A percentile compares a stretch with the other conserved stretches of the same genome.
Evolutionary conservation across 2,797 vertebrate genomes (phyloP).

Genomic region (Spizella passerina): DNA sequence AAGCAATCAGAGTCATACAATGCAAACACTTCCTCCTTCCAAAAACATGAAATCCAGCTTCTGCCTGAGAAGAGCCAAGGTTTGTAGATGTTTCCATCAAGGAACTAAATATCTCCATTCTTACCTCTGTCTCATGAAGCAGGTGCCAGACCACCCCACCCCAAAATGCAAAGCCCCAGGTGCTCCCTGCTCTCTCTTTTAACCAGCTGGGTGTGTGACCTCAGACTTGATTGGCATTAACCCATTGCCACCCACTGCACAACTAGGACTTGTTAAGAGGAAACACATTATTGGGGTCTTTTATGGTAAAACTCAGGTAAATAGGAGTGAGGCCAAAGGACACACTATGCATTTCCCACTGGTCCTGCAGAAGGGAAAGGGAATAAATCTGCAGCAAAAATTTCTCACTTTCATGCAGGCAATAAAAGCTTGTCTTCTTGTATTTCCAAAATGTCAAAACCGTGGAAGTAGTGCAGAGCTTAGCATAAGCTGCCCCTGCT

Average conservation of each 20-base stretch:
- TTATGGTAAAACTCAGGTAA: background rate
- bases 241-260: background rate
- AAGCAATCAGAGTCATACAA: background rate
- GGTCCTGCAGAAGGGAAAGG: background rate
- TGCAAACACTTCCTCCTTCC: accelerated
- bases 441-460: background rate
- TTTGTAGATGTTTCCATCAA: background rate
- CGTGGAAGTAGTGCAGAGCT: background rate
- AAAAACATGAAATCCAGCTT: background rate
- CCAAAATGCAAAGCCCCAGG: background rate
- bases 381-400: background rate
- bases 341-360: background rate
- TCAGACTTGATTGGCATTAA: background rate
- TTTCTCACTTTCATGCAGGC: background rate
- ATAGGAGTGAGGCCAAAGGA: background rate
- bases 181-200: background rate
- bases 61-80: background rate
- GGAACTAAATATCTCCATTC: background rate
- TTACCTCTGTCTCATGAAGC: accelerated
- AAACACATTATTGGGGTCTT: background rate
- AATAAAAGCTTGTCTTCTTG: accelerated
- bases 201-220: background rate
- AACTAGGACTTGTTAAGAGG: background rate
- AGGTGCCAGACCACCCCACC: background rate
- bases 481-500: background rate